These are phyloP conservation scores for Diorhabda sublineata DNA, from an alignment of 1,140 invertebrate genomes.

Conservation along the genomic window DNA sequence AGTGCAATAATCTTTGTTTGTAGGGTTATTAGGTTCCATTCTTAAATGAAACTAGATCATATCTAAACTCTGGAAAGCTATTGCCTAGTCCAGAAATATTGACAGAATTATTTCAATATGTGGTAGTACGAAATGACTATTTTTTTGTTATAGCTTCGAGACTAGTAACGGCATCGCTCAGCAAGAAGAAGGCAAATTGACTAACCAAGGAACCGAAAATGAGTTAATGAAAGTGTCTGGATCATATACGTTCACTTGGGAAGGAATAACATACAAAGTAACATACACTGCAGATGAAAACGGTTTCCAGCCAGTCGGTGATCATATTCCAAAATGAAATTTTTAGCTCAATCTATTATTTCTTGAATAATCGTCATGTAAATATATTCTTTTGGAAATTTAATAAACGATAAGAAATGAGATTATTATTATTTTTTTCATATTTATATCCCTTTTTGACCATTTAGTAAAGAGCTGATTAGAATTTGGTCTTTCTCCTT, in stretches of 20 bases:
- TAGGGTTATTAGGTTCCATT: too few species aligned
- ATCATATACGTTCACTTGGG: constrained; percentile 61
- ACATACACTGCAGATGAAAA: constrained; percentile 69
- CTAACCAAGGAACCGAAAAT: constrained; percentile 54
- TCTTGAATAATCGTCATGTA: constrained; percentile 12
- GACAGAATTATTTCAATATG: too few species aligned
- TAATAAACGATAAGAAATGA: not conserved
- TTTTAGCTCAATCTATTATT: constrained; percentile 1
- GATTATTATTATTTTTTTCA: not conserved
- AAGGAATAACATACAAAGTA: constrained; percentile 59
- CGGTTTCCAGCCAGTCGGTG: constrained; percentile 65
- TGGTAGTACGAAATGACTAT: too few species aligned
- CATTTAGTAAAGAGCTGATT: too few species aligned
- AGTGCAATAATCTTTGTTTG: too few species aligned
- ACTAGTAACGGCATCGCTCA: constrained; percentile 63
- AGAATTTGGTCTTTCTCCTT: too few species aligned
- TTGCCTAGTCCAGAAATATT: too few species aligned
- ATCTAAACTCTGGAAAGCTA: too few species aligned
- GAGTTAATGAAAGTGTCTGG: constrained; percentile 58
- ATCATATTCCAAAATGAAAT: constrained; percentile 49
- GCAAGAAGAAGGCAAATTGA: constrained; percentile 59
- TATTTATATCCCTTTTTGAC: not conserved
- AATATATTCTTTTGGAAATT: constrained; percentile 15
- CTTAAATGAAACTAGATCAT: too few species aligned
- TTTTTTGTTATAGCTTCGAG: constrained; percentile 53